A percentile compares a stretch with the other conserved stretches of the same genome.
Evolutionary conservation across 2,888 invertebrate species (phyloP).

Genomic region (Lysandra bellargus): DNA sequence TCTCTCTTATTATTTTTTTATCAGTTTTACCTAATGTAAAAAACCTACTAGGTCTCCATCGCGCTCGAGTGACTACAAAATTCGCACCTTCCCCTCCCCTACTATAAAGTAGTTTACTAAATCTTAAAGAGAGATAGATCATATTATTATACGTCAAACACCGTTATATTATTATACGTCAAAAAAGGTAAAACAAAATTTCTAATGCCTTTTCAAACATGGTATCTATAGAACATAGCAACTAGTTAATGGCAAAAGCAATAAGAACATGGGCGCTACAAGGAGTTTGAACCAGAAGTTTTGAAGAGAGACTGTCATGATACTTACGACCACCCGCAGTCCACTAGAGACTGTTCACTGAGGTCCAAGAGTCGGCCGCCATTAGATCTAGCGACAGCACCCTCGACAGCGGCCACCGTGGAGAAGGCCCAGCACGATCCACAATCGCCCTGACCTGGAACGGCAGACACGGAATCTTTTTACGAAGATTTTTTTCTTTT

Average conservation of each 20-base stretch:
- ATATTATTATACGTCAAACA: not conserved
- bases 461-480: not conserved
- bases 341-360: slow-evolving; percentile 58
- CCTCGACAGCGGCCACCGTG: slow-evolving; percentile 52
- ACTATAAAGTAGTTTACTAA: not conserved
- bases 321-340: slow-evolving; percentile 59
- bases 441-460: slow-evolving; percentile 52
- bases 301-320: not conserved
- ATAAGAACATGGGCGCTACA: not conserved
- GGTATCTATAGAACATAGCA: no score
- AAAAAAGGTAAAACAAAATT: not conserved
- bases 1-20: no score
- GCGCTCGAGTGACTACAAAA: no score
- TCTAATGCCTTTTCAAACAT: not conserved
- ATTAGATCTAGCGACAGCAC: slow-evolving; percentile 49
- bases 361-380: slow-evolving; percentile 53
- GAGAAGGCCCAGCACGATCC: slow-evolving; percentile 61
- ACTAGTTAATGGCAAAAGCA: not conserved
- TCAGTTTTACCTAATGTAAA: no score
- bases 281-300: not conserved
- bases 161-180: no score
- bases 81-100: no score
- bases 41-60: no score
- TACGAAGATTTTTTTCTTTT: no score
- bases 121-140: not conserved